Conservation (phyloP, 1,140 invertebrate genomes). For the Diachasma alloeum region DNA sequence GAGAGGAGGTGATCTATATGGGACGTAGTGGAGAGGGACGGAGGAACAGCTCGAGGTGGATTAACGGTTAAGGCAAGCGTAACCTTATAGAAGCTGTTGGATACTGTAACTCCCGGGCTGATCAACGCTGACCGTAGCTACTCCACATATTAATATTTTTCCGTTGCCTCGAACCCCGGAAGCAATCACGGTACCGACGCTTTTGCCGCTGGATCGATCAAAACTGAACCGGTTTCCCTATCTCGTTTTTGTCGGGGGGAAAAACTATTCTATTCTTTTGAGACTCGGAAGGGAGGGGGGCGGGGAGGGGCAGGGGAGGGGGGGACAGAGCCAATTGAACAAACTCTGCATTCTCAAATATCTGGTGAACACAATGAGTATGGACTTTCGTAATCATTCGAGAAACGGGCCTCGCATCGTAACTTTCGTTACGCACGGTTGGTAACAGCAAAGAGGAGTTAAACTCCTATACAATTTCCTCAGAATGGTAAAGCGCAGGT, state of each 20-base stretch:
- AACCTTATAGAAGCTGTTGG: constrained; percentile 49
- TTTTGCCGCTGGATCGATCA: neutral
- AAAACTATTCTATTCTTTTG: neutral
- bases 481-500: neutral
- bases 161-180: neutral
- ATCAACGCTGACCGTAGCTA: constrained; percentile 19
- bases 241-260: neutral
- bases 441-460: constrained; percentile 6
- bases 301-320: too few species aligned
- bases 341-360: neutral
- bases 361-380: neutral
- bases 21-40: neutral
- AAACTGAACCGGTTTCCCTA: neutral
- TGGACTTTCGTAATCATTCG: constrained; percentile 26
- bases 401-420: constrained; percentile 18
- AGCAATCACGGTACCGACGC: neutral
- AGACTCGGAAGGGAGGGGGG: neutral
- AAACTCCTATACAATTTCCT: neutral
- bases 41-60: constrained; percentile 35
- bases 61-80: constrained; percentile 58
- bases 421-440: constrained; percentile 28
- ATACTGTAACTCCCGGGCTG: neutral
- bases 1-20: neutral
- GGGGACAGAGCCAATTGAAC: neutral
- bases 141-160: constrained; percentile 2